Percentiles rank a stretch among this genome's conserved stretches.
Conservation (phyloP, 2,888 invertebrate species). For the Agriopis aurantiaria region DNA sequence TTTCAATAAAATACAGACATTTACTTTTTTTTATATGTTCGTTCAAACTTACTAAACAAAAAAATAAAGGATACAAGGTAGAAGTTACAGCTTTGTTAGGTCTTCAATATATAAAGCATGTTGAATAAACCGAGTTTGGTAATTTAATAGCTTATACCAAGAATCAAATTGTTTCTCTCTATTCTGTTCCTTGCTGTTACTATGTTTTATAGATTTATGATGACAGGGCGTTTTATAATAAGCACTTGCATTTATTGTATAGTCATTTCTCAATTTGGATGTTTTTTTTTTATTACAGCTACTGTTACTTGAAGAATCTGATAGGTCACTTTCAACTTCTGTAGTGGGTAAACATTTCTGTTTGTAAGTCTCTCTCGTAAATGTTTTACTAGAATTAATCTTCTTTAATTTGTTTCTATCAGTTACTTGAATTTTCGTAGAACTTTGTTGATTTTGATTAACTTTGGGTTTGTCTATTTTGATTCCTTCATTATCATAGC, state of each 20-base stretch:
- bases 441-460: not conserved
- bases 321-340: conserved; percentile 8
- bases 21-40: not conserved
- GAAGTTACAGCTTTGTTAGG: conserved; percentile 43
- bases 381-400: not conserved
- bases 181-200: conserved; percentile 14
- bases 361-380: conserved; percentile 1
- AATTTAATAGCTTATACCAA: conserved; percentile 73
- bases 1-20: conserved; percentile 3
- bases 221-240: conserved; percentile 7
- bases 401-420: not conserved
- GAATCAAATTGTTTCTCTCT: conserved; percentile 38
- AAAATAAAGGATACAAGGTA: not conserved
- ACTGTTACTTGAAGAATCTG: conserved; percentile 2
- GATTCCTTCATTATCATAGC: not conserved
- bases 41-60: not conserved
- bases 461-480: conserved; percentile 1
- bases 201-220: conserved; percentile 17
- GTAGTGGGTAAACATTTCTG: conserved; percentile 10
- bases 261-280: conserved; percentile 4
- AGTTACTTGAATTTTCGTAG: conserved; percentile 2
- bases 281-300: conserved; percentile 3
- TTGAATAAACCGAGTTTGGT: conserved; percentile 64
- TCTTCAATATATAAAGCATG: conserved; percentile 67
- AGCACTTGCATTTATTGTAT: conserved; percentile 6